These are phyloP conservation scores for Psittacula echo DNA, from an alignment of 2,797 vertebrate genomes.

Conservation along the genomic window DNA sequence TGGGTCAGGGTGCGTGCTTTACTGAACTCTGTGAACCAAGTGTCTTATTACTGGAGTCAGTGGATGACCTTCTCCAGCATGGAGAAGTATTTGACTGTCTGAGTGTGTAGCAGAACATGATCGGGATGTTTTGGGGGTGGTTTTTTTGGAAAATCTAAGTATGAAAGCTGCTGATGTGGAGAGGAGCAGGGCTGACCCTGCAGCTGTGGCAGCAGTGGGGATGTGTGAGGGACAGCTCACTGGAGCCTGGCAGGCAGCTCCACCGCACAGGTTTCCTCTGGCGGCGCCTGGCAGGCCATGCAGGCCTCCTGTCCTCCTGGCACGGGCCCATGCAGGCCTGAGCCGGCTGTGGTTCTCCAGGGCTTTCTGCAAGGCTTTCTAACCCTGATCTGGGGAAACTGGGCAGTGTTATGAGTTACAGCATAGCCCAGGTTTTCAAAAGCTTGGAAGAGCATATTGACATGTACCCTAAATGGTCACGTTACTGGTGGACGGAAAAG, in stretches of 20 bases:
- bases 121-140: fast-evolving
- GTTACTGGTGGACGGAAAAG: neutral
- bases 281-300: neutral
- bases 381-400: neutral
- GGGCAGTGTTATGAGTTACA: fast-evolving
- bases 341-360: neutral
- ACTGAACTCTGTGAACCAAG: neutral
- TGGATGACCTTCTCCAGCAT: neutral
- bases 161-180: neutral
- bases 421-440: neutral
- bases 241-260: neutral
- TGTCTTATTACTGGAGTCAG: neutral
- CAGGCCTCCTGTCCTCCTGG: conserved; percentile 6
- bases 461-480: too few species aligned
- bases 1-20: neutral
- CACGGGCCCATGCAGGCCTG: fast-evolving
- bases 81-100: neutral
- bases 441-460: neutral
- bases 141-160: neutral
- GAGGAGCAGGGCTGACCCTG: neutral
- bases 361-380: neutral
- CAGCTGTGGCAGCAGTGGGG: neutral
- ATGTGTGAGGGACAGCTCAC: fast-evolving
- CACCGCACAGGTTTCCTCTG: neutral
- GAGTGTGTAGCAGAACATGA: neutral